Conservation (phyloP, 2,888 invertebrate genomes). For the Congeria kusceri region DNA sequence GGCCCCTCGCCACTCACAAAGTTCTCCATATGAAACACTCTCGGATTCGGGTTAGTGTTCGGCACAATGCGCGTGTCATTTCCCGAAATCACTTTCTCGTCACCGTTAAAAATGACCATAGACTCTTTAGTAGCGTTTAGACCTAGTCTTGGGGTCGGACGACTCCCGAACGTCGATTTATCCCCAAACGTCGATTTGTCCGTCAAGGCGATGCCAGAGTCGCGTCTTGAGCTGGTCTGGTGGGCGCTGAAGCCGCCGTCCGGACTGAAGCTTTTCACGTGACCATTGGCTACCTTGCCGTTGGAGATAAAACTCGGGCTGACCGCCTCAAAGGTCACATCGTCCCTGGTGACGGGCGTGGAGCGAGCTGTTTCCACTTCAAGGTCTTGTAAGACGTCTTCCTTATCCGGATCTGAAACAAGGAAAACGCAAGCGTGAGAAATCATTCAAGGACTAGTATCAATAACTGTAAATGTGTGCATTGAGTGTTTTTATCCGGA, state of each 20-base stretch:
- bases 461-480: no score
- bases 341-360: conserved; percentile 51
- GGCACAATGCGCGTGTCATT: conserved; percentile 58
- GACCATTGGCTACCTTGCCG: conserved; percentile 33
- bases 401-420: conserved; percentile 54
- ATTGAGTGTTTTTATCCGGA: no score
- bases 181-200: conserved; percentile 16
- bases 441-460: neutral
- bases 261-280: conserved; percentile 11
- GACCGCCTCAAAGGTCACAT: conserved; percentile 48
- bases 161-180: conserved; percentile 6
- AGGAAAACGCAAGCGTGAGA: neutral
- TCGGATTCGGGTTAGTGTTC: conserved; percentile 35
- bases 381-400: conserved; percentile 50
- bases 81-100: conserved; percentile 58
- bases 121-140: conserved; percentile 42
- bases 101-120: conserved; percentile 63
- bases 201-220: conserved; percentile 39
- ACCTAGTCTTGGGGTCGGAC: conserved; percentile 43
- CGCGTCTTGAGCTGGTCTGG: conserved; percentile 17
- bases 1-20: conserved; percentile 7
- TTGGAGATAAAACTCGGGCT: conserved; percentile 46
- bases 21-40: conserved; percentile 19
- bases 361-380: conserved; percentile 43
- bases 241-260: neutral